Percentiles rank a stretch among this genome's conserved stretches.
phyloP scores from a whole-genome alignment of 2,113 vertebrate species.

The Osmerus eperlanus region DNA sequence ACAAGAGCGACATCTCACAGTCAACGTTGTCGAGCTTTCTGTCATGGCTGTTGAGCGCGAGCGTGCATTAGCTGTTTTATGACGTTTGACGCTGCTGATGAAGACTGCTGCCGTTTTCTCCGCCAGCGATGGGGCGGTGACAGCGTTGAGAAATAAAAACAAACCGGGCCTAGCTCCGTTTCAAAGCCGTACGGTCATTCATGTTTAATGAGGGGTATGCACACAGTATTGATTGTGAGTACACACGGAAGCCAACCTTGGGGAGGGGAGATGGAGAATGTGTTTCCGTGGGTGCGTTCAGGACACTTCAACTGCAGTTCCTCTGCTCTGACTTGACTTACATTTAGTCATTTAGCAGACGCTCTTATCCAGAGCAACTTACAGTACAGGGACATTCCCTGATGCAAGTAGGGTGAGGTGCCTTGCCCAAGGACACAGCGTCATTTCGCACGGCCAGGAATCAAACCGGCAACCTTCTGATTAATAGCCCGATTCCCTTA shows the following conservation, averaged over 20 bases:
- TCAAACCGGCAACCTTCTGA: too few relatives aligned
- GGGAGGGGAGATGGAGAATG: background rate
- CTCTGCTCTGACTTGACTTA: background rate
- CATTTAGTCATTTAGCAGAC: too few relatives aligned
- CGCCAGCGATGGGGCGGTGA: conserved; percentile 25
- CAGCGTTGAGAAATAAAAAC: conserved; percentile 40
- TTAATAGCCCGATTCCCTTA: too few relatives aligned
- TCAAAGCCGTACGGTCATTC: conserved; percentile 57
- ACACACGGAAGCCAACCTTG: conserved; percentile 40
- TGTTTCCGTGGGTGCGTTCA: conserved; percentile 15
- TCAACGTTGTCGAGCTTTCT: conserved; percentile 16
- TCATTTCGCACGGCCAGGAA: too few relatives aligned
- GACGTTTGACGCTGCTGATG: too few relatives aligned
- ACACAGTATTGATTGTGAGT: conserved; percentile 60
- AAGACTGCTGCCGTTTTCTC: too few relatives aligned
- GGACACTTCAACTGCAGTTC: conserved; percentile 1
- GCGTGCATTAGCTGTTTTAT: too few relatives aligned
- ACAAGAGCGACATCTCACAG: conserved; percentile 26
- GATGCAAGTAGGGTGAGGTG: too few relatives aligned
- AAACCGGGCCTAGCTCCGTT: conserved; percentile 54
- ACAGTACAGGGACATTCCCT: too few relatives aligned
- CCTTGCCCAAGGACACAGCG: too few relatives aligned
- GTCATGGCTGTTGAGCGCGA: too few relatives aligned
- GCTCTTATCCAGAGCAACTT: too few relatives aligned
- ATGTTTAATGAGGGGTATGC: conserved; percentile 63